Conservation (phyloP, 2,888 invertebrate species). For the Drosophila picticornis region DNA sequence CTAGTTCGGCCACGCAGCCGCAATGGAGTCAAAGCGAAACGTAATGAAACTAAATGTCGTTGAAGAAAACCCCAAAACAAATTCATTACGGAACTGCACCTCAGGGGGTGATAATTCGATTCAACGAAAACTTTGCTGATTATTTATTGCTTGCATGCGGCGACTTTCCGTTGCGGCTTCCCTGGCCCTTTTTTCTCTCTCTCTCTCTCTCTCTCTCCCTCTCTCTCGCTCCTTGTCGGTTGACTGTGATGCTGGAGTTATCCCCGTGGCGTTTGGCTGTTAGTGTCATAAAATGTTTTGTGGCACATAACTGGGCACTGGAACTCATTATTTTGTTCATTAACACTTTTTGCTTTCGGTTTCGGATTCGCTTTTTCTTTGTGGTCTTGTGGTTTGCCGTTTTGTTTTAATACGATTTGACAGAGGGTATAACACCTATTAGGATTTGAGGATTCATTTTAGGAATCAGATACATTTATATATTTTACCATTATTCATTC, state of each 20-base stretch:
- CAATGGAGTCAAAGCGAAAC: conserved; percentile 58
- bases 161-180: conserved; percentile 28
- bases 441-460: neutral
- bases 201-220: conserved; percentile 5
- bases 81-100: conserved; percentile 81
- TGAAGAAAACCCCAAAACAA: conserved; percentile 76
- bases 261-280: conserved; percentile 75
- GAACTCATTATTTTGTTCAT: conserved; percentile 79
- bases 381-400: conserved; percentile 17
- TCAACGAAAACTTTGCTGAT: conserved; percentile 80
- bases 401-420: conserved; percentile 35
- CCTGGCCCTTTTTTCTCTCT: conserved; percentile 10
- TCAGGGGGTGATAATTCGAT: conserved; percentile 81
- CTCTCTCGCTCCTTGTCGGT: neutral
- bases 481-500: neutral
- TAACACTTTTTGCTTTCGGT: conserved; percentile 69
- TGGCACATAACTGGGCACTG: conserved; percentile 73
- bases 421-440: conserved; percentile 6
- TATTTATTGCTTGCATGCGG: conserved; percentile 77
- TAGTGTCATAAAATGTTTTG: conserved; percentile 80
- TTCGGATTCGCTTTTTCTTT: conserved; percentile 25
- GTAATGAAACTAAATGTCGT: conserved; percentile 78
- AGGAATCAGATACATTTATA: neutral
- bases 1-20: conserved; percentile 74
- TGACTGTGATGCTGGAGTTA: conserved; percentile 45